Conservation (phyloP, 1,140 invertebrate genomes). For the Zophobas atratus region DNA sequence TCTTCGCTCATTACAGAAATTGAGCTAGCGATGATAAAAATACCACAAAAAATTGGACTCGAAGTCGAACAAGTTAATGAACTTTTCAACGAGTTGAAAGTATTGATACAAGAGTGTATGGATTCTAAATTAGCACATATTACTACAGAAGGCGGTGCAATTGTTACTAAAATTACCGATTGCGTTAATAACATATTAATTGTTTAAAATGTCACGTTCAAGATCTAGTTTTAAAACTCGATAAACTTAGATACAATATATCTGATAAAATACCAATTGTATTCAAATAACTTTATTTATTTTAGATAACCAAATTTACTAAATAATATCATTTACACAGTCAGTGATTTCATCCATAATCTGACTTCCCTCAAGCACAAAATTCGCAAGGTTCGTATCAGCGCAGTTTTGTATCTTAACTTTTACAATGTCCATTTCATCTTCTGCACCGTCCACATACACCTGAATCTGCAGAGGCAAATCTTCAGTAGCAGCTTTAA, state of each 20-base stretch:
- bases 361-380: not conserved
- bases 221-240: too few relatives aligned
- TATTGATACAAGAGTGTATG: not conserved
- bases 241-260: too few relatives aligned
- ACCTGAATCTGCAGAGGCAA: not conserved
- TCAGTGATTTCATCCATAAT: not conserved
- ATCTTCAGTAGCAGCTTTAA: not conserved
- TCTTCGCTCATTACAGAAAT: not conserved
- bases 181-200: not conserved
- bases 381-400: not conserved
- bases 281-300: not conserved
- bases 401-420: conserved; percentile 1
- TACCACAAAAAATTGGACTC: not conserved
- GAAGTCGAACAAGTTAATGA: not conserved
- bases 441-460: not conserved
- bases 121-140: not conserved
- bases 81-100: not conserved
- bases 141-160: not conserved
- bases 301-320: not conserved
- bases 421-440: not conserved
- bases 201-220: too few relatives aligned
- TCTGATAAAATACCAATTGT: too few relatives aligned
- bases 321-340: conserved; percentile 21
- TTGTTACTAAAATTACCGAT: not conserved
- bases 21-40: not conserved